phyloP scores from a whole-genome alignment of 2,797 vertebrate genomes.

The Otolemur crassicaudatus region DNA sequence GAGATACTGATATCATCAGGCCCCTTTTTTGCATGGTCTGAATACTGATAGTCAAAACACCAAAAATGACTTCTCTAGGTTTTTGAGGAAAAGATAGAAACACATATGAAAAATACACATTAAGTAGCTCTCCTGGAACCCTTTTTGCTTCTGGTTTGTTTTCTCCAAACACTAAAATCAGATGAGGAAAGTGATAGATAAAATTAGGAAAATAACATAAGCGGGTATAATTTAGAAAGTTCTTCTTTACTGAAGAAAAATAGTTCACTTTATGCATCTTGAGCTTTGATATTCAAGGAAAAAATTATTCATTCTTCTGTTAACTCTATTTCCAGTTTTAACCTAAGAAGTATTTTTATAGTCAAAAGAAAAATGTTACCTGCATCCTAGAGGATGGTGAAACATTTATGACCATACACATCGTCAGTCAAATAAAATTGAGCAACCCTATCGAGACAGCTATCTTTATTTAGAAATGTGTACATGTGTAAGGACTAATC shows the following conservation, averaged over 20 bases:
- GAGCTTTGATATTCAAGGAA: not conserved
- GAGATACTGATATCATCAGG: not conserved
- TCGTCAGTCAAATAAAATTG: not conserved
- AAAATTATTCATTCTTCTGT: not conserved
- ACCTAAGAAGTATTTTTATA: not conserved
- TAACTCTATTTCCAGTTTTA: not conserved
- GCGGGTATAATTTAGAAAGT: not conserved
- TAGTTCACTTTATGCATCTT: not conserved
- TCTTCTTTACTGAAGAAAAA: not conserved
- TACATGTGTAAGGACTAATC: not conserved
- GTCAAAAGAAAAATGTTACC: conserved; percentile 52
- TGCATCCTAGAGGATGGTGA: not conserved
- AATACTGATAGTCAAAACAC: not conserved
- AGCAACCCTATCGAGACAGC: not conserved
- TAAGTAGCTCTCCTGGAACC: not conserved
- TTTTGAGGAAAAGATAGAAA: not conserved
- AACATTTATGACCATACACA: not conserved
- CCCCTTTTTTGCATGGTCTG: not conserved
- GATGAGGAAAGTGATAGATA: not conserved
- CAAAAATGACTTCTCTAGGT: not conserved
- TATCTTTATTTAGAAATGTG: not conserved
- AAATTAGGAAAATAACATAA: not conserved
- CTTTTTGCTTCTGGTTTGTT: not conserved
- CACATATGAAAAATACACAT: not conserved
- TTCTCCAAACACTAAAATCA: not conserved